These are phyloP conservation scores for Selene dorsalis DNA, from an alignment of 2,797 vertebrate species.

Conservation along the genomic window DNA sequence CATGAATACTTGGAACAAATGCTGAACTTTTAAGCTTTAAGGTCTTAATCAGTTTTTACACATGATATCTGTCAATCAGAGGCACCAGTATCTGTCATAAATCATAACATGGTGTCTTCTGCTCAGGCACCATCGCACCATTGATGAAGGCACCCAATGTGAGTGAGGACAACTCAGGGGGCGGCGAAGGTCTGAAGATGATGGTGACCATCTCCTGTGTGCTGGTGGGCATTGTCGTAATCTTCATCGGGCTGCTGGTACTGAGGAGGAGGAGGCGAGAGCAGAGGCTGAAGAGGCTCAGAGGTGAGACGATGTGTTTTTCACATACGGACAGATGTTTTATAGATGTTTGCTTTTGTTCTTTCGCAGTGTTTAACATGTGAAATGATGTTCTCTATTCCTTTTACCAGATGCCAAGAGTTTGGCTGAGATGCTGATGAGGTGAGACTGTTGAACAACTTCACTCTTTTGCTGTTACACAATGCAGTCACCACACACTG, in stretches of 20 bases:
- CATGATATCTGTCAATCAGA: neutral
- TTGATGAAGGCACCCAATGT: slow-evolving; percentile 94
- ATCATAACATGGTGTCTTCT: neutral
- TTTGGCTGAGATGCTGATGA: slow-evolving; percentile 99
- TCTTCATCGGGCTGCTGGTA: slow-evolving; percentile 92
- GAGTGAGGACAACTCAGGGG: slow-evolving; percentile 87
- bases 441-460: slow-evolving; percentile 81
- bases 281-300: slow-evolving; percentile 95
- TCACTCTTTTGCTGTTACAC: neutral
- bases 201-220: slow-evolving; percentile 97
- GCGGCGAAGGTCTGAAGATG: slow-evolving; percentile 95
- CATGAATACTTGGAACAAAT: neutral
- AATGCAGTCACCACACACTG: too few relatives aligned
- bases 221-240: slow-evolving; percentile 91
- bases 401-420: slow-evolving; percentile 94
- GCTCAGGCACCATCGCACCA: slow-evolving; percentile 94
- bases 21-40: slow-evolving; percentile 1
- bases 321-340: neutral
- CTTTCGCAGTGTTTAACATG: neutral
- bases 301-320: slow-evolving; percentile 85
- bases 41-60: neutral
- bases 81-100: neutral
- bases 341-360: neutral
- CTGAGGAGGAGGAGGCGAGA: slow-evolving; percentile 93
- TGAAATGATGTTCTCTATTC: slow-evolving; percentile 60